Percentiles rank a stretch among this genome's conserved stretches.
These are phyloP conservation scores for Pyrocephalus nanus DNA, from an alignment of 2,797 vertebrate species.

Conservation along the genomic window DNA sequence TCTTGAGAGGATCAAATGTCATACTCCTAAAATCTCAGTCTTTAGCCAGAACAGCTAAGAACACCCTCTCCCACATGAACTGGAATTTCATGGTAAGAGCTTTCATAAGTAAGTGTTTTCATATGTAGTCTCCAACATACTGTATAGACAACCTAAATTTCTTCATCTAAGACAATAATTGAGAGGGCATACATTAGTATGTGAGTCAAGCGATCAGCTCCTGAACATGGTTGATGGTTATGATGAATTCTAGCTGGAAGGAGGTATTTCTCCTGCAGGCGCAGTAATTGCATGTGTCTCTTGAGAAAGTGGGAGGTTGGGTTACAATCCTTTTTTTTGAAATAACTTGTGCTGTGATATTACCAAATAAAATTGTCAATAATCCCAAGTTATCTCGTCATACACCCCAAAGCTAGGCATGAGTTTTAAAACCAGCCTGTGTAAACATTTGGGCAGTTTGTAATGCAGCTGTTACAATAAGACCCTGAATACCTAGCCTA, in stretches of 20 bases:
- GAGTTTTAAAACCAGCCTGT: background rate
- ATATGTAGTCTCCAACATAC: background rate
- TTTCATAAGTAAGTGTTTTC: background rate
- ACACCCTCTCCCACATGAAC: background rate
- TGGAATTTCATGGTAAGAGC: background rate
- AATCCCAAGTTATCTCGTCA: background rate
- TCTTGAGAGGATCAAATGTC: background rate
- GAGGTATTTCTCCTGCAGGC: background rate
- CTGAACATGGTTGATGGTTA: background rate
- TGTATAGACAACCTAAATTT: background rate
- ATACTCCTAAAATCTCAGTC: background rate
- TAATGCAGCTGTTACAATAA: background rate
- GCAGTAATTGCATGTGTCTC: background rate
- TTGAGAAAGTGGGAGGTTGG: background rate
- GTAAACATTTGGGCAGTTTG: background rate
- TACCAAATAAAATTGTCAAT: background rate
- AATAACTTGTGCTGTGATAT: background rate
- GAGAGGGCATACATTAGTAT: background rate
- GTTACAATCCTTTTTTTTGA: background rate
- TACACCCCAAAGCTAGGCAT: background rate
- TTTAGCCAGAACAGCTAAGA: background rate
- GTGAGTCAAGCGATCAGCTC: background rate
- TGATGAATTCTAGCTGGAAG: constrained; percentile 1
- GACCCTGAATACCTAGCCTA: background rate
- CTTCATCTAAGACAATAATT: background rate